Base-by-base conservation (phyloP, 1,140 invertebrate species). In the Philopotamus ludificatus region DNA sequence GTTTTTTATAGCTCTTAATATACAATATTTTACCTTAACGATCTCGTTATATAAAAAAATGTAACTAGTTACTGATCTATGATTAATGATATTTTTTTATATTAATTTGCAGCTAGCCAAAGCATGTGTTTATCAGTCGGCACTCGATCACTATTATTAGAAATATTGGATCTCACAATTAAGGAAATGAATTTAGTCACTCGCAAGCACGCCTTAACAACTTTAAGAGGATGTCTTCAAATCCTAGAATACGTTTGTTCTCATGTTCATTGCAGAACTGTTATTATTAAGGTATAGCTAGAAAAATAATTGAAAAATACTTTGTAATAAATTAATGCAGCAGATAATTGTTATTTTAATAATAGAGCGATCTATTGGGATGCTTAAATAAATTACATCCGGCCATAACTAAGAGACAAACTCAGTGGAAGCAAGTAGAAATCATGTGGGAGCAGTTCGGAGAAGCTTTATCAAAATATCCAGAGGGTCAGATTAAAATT, bases 341-440 rank as follows among this genome's bases (percentile, higher is more conserved):
- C 34, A 39, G 34, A 39, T n/a, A 39, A n/a, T 39, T 7, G 7
- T 47, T 47, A 51, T 53, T 49, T 49, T 28, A 25, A 4, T 2
- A 44, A 20, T 54, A 70, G 68, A 70, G 54, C 47, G 68, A 70
- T 21, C 25, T 70, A 55, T 55, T 70, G 41, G 15, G 18, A 10
- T 22, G 57, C 44, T 60, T 70, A 15, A 70, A 70, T 41, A 70
- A 66, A 47, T 9, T 70, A 2, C 68, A 70, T 51, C 68, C 68
- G 2, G 64, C 68, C 7, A 58, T 70, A 7, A 70, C 68, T 0
- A 70, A 66, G 49, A 25, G 68, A n/a, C 64, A 70, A 21, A 16
- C 7, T 10, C 68, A 70, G n/a, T 70, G 64, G 64, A 66, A 57
- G 53, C 41, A 66, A 34, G 60, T 70, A 8, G 68, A 66, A 60